phyloP scores from a whole-genome alignment of 2,888 invertebrate species.

The Epiblema foenella region DNA sequence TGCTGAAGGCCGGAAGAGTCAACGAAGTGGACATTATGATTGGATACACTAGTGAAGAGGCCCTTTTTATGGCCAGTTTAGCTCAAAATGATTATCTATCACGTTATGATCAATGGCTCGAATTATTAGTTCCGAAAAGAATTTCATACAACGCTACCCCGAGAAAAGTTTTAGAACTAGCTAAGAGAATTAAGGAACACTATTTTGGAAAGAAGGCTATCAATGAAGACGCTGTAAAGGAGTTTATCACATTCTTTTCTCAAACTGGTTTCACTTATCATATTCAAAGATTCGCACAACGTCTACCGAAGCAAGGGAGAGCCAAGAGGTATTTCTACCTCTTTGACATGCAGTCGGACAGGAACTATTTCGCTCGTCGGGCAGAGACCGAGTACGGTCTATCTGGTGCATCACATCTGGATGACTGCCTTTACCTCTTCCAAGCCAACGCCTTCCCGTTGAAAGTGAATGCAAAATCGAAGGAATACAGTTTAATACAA shows the following conservation, averaged over 20 bases:
- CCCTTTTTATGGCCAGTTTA: slow-evolving; percentile 52
- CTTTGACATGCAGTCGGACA: slow-evolving; percentile 43
- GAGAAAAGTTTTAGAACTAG: slow-evolving; percentile 17
- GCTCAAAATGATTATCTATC: neutral
- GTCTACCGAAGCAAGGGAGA: slow-evolving; percentile 15
- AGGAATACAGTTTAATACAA: slow-evolving; percentile 45
- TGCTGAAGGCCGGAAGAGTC: slow-evolving; percentile 63
- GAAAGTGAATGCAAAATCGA: slow-evolving; percentile 42
- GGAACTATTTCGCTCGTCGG: slow-evolving; percentile 37
- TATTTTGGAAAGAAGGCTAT: slow-evolving; percentile 25
- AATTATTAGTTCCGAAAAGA: slow-evolving; percentile 27
- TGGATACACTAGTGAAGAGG: slow-evolving; percentile 87
- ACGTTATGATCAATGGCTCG: slow-evolving; percentile 22
- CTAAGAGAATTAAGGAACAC: slow-evolving; percentile 14
- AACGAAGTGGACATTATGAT: slow-evolving; percentile 84
- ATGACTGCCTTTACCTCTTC: slow-evolving; percentile 49
- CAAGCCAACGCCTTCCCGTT: slow-evolving; percentile 42
- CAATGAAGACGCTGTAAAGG: slow-evolving; percentile 59
- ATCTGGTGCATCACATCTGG: slow-evolving; percentile 47
- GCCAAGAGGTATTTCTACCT: slow-evolving; percentile 43
- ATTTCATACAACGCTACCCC: slow-evolving; percentile 10
- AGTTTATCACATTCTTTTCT: slow-evolving; percentile 46
- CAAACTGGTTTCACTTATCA: slow-evolving; percentile 73
- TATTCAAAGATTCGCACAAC: slow-evolving; percentile 26
- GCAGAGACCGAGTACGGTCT: slow-evolving; percentile 40